Evolutionary conservation across 1,140 invertebrate species (phyloP), one percentile per base, ranked within the genome.

Genomic region (Calephelis virginiensis): DNA sequence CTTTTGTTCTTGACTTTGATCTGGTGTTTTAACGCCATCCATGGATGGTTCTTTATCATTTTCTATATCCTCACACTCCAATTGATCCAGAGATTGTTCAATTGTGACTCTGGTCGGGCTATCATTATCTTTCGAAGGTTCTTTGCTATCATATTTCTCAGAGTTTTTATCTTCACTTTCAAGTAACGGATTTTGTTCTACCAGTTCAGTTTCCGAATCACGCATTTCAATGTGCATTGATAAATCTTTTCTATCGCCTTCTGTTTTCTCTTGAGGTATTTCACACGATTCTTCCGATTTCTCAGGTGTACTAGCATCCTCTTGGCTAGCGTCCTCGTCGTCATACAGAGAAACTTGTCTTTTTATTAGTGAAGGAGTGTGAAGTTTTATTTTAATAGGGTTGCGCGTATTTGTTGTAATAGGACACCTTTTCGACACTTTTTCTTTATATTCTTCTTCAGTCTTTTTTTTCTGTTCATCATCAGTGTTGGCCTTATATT

Each of bases 311-410:
- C 73, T 71, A 8, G 50, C 40, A 43, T 43, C 40, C 10, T 78
- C 76, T 13, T 73, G 73, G 17, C 70, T 76, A 0, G 70, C 71
- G 0, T 85, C 86, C 45, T 90, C 89, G 5, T 91, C 89, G 47
- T 91, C 88, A 63, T 91, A 91, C 63, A 91, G 74, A 17, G 71
- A 74, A 11, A 90, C 71, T 10, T 76, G 77, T 40, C 85, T 78
- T 64, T 88, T 89, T 43, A 90, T 88, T n/a, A 85, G 63, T 1
- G 85, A 85, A 6, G 82, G 79, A 0, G 85, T 84, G 49, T 91
- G 82, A 0, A 91, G 74, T 78, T 91, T 91, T 13, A 91, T 91
- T 68, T 90, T 91, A 14, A 91, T 91, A n/a, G 90, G 90, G 63
- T 86, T 87, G 6, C 89, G 74, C 6, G 86, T 83, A 53, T 83